A percentile compares a stretch with the other conserved stretches of the same genome.
phyloP scores from a whole-genome alignment of 1,140 invertebrate species.

The Diabrotica undecimpunctata region DNA sequence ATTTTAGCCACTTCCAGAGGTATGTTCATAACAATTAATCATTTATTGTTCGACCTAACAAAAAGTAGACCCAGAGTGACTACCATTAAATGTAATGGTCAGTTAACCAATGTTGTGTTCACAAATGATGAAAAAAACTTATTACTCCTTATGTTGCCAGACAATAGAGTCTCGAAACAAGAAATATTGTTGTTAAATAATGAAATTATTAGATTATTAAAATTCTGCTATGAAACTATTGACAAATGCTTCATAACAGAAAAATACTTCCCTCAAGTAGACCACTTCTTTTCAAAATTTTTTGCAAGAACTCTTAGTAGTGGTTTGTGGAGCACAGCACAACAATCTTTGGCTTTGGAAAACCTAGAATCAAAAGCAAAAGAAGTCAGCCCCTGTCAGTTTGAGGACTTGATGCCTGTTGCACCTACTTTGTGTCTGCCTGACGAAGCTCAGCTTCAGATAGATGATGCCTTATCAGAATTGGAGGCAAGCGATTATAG shows the following conservation, averaged over 20 bases:
- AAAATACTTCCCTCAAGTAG: slow-evolving; percentile 48
- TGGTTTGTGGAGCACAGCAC: slow-evolving; percentile 35
- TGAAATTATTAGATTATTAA: slow-evolving; percentile 51
- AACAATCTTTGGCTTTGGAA: slow-evolving; percentile 27
- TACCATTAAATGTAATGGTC: slow-evolving; percentile 53
- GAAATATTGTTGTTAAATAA: slow-evolving; percentile 50
- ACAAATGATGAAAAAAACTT: slow-evolving; percentile 50
- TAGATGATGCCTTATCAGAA: slow-evolving; percentile 75
- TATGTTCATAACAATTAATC: slow-evolving; percentile 65
- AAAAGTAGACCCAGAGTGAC: slow-evolving; percentile 56
- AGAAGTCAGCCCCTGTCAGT: slow-evolving; percentile 25
- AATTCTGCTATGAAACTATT: slow-evolving; percentile 54
- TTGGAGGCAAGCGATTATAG: slow-evolving; percentile 78
- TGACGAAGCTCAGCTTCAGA: slow-evolving; percentile 69
- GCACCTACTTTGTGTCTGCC: slow-evolving; percentile 63
- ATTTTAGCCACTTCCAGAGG: slow-evolving; percentile 59
- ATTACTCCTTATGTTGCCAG: slow-evolving; percentile 52
- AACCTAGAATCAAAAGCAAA: slow-evolving; percentile 4
- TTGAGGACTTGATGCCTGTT: slow-evolving; percentile 48
- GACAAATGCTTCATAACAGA: slow-evolving; percentile 50
- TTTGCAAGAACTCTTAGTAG: slow-evolving; percentile 49
- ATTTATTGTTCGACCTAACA: slow-evolving; percentile 61
- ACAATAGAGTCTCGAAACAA: slow-evolving; percentile 49
- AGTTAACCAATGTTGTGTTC: slow-evolving; percentile 57
- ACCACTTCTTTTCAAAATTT: slow-evolving; percentile 56